These are phyloP conservation scores for Phengaris arion DNA, from an alignment of 2,888 invertebrate species.

Conservation along the genomic window DNA sequence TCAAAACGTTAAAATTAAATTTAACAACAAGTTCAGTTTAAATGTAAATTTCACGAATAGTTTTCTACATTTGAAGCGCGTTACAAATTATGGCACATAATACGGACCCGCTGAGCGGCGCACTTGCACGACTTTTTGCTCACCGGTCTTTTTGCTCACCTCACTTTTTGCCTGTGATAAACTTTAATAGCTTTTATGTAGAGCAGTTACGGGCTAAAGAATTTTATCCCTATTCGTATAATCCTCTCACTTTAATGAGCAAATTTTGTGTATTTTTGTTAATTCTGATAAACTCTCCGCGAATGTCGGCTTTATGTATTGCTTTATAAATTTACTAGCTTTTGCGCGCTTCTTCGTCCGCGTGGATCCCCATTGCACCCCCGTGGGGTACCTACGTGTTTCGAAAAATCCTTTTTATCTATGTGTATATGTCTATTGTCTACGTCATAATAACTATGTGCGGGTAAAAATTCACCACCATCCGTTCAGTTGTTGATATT, in stretches of 20 bases:
- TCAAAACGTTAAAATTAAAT: constrained; percentile 7
- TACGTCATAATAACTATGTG: too few species aligned
- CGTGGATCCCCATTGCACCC: too few species aligned
- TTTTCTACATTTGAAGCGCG: constrained; percentile 22
- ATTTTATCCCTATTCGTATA: background rate
- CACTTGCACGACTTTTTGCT: constrained; percentile 12
- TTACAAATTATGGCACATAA: constrained; percentile 24
- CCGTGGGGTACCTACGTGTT: too few species aligned
- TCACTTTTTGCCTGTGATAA: constrained; percentile 12
- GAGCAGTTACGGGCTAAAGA: background rate
- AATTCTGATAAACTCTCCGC: background rate
- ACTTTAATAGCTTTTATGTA: constrained; percentile 25
- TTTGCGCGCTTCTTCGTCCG: too few species aligned
- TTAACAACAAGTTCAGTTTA: constrained; percentile 11
- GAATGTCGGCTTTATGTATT: background rate
- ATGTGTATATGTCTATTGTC: too few species aligned
- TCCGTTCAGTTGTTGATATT: too few species aligned
- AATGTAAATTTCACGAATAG: constrained; percentile 26
- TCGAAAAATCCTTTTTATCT: too few species aligned
- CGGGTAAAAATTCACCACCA: too few species aligned
- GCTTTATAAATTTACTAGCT: too few species aligned
- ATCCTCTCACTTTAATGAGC: background rate
- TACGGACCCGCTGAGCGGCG: background rate
- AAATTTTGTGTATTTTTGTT: background rate
- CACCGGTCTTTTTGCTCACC: background rate